phyloP scores from a whole-genome alignment of 2,888 invertebrate genomes.

The Spisula solida region DNA sequence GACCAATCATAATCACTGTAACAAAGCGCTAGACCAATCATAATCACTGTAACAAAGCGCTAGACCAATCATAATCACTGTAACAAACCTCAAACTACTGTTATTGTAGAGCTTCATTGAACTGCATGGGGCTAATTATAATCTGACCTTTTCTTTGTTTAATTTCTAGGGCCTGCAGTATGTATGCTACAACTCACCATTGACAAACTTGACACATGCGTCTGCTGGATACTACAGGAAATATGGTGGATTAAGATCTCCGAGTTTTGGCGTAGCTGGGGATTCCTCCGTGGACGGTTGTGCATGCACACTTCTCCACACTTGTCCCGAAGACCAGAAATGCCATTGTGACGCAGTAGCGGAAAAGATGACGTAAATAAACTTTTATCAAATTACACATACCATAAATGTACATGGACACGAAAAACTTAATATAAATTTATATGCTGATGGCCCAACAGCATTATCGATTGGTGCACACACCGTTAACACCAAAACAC shows the following conservation, averaged over 20 bases:
- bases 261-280: constrained; percentile 74
- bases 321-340: constrained; percentile 71
- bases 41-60: too few species aligned
- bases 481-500: too few species aligned
- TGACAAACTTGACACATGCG: constrained; percentile 63
- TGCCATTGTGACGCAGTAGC: constrained; percentile 80
- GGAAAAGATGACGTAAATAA: constrained; percentile 46
- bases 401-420: too few species aligned
- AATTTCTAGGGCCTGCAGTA: constrained; percentile 75
- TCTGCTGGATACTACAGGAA: constrained; percentile 62
- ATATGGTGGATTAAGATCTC: constrained; percentile 59
- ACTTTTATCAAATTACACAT: neutral
- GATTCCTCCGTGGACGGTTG: constrained; percentile 71
- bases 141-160: neutral
- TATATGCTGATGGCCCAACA: too few species aligned
- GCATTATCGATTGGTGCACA: too few species aligned
- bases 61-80: too few species aligned
- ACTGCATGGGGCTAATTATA: neutral
- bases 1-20: too few species aligned
- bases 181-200: constrained; percentile 75
- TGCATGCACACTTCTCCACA: constrained; percentile 74
- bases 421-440: too few species aligned
- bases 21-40: too few species aligned
- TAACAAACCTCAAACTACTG: too few species aligned
- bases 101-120: neutral